Base-by-base conservation (phyloP, 1,140 invertebrate species). In the Drosophila bocki region DNA sequence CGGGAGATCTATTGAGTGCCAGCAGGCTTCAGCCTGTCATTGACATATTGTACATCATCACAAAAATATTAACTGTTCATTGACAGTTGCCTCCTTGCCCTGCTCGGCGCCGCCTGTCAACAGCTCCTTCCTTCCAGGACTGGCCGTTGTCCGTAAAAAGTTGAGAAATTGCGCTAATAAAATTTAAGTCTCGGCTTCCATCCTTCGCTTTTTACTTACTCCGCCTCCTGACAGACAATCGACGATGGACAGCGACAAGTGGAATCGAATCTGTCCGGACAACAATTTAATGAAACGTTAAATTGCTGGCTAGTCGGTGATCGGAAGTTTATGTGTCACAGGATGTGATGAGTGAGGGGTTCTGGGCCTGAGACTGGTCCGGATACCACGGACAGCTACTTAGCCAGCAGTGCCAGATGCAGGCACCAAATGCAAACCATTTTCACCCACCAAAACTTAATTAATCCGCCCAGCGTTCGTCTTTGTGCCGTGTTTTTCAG, bases 51-150 rank as follows among this genome's bases (percentile, higher is more conserved):
- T 64, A 60, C 67, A 71, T 81, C 78, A 88, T 88, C 81, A 81
- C 69, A 79, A 81, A 87, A 79, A 84, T 84, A 90, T 87, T 78
- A 87, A 87, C 83, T 88, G 83, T 86, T 88, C 68, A 87, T 88
- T 80, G 83, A 80, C 84, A 87, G 80, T 65, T 57, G 26, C 80
- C 42, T 56, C 60, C 75, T 17, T 39, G 48, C 15, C 48, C 48
- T 29, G 41, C 32, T 22, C 35, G 33, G 8, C 54, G 17, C 56
- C 48, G 47, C 42, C 82, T 75, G 79, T 72, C 83, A 69, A 67
- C 75, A 60, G 62, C 61, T 88, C 51, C 54, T 53, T 53, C 64
- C 64, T 54, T 60, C 22, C 63, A 37, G 32, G 15, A n/a, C 22
- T 48, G 44, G 58, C 22, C 42, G 53, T 39, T 26, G 56, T 22